phyloP scores from a whole-genome alignment of 2,888 invertebrate genomes.

The Automeris io region DNA sequence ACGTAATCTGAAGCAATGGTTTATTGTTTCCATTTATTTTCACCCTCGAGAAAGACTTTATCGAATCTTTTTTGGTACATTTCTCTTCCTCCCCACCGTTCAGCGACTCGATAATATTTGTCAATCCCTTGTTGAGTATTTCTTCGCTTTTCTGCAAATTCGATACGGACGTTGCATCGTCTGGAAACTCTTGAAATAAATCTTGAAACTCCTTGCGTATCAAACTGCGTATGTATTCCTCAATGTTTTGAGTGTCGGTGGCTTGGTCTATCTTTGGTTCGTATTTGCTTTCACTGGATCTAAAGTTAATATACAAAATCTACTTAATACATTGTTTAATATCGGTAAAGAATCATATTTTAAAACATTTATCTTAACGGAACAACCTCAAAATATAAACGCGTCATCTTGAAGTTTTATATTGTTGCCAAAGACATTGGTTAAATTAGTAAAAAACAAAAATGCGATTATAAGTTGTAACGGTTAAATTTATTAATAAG shows the following conservation, averaged over 20 bases:
- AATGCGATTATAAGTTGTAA: no score
- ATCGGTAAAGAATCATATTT: no score
- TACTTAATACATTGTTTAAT: background rate
- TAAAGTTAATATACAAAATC: conserved; percentile 15
- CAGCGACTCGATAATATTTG: conserved; percentile 51
- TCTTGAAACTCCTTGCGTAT: conserved; percentile 61
- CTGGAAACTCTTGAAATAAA: conserved; percentile 45
- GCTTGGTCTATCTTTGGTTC: conserved; percentile 49
- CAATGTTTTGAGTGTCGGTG: conserved; percentile 61
- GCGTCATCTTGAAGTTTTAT: no score
- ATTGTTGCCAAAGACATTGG: no score
- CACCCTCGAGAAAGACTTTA: conserved; percentile 54
- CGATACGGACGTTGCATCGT: conserved; percentile 29
- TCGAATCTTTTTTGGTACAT: conserved; percentile 29
- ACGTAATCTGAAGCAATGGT: conserved; percentile 61
- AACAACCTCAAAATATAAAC: no score
- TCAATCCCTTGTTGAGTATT: conserved; percentile 47
- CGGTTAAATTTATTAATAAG: no score
- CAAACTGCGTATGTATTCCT: conserved; percentile 59
- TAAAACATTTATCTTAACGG: no score
- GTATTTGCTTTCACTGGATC: conserved; percentile 21
- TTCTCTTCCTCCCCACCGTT: conserved; percentile 29
- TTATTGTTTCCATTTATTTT: conserved; percentile 69
- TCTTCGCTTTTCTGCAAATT: conserved; percentile 38
- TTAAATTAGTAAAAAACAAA: no score